Base-by-base conservation (phyloP, 2,888 invertebrate genomes). In the Rambutsinella grinnellia region DNA sequence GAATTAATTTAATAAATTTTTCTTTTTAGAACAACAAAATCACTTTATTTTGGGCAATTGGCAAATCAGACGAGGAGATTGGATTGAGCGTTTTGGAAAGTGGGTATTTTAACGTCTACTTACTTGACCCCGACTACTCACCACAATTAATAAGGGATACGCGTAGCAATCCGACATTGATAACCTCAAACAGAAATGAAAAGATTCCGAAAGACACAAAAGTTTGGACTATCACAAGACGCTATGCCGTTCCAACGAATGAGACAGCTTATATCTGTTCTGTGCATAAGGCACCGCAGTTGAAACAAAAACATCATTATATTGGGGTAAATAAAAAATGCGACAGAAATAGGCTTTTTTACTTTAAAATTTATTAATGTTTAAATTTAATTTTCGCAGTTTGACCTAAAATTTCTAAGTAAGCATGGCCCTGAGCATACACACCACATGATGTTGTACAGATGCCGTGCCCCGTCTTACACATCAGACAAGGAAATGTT, bases 11-110 rank as follows among this genome's bases (percentile, higher is more conserved):
- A 36, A 36, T 56, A 36, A 36, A 36, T 36, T 5, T 49, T 10
- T 62, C 6, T 53, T 53, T 36, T 36, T 36, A 36, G 36, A 8
- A 8, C 6, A 36, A 36, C 36, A 36, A 36, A 36, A 36, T 36
- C 6, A 13, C 13, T 17, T 13, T 79, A 2, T 53, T 79, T 23
- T 79, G 76, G 76, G 54, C 68, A 15, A 51, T 21, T 24, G 67
- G 76, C 13, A 53, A 28, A 3, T 49, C 5, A 2, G 79, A 79
- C 24, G 36, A 65, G 46, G 47, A 57, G 3, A 19, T n/a, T 3
- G 24, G 26, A 49, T 67, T 49, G 28, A 26, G 27, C 15, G 24
- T 49, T 8, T 13, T 36, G 21, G 56, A 57, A n/a, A 21, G 58
- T 10, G 67, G 67, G 1, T 6, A 21, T 1, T 67, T 13, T 17